A percentile compares a stretch with the other conserved stretches of the same genome.
phyloP scores from a whole-genome alignment of 2,113 vertebrate genomes.

The Nannobrachium achirus region DNA sequence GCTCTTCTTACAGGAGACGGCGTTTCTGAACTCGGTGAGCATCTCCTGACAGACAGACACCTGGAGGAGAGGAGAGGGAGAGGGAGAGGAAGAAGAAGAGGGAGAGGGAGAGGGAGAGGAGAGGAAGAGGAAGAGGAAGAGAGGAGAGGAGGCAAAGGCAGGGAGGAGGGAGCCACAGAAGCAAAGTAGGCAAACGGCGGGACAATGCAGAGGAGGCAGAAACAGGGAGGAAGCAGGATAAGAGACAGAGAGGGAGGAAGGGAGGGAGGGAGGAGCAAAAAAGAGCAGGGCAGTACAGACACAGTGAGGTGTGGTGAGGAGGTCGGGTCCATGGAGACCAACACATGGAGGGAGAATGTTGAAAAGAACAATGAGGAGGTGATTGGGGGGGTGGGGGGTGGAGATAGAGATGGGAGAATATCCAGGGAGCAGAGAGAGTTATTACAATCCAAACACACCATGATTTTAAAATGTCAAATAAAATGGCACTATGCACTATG shows the following conservation, averaged over 20 bases:
- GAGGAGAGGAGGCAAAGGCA: constrained; percentile 45
- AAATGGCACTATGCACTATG: constrained; percentile 67
- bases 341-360: constrained; percentile 45
- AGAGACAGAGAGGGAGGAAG: constrained; percentile 33
- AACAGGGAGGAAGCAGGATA: constrained; percentile 62
- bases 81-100: constrained; percentile 34
- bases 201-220: constrained; percentile 30
- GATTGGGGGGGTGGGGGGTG: constrained; percentile 51
- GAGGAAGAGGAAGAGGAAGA: constrained; percentile 26
- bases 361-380: constrained; percentile 49
- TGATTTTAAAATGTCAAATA: constrained; percentile 72
- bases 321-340: constrained; percentile 41
- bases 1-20: constrained; percentile 91
- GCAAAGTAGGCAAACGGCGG: constrained; percentile 36
- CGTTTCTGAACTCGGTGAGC: constrained; percentile 90
- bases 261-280: constrained; percentile 33
- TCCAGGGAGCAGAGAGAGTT: constrained; percentile 76
- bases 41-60: constrained; percentile 95
- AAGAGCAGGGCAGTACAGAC: constrained; percentile 36
- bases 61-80: constrained; percentile 66
- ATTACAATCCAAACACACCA: constrained; percentile 73
- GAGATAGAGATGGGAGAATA: constrained; percentile 69
- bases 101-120: constrained; percentile 25
- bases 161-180: constrained; percentile 21
- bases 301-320: constrained; percentile 46